phyloP scores from a whole-genome alignment of 1,140 invertebrate species.

The Arion vulgaris region DNA sequence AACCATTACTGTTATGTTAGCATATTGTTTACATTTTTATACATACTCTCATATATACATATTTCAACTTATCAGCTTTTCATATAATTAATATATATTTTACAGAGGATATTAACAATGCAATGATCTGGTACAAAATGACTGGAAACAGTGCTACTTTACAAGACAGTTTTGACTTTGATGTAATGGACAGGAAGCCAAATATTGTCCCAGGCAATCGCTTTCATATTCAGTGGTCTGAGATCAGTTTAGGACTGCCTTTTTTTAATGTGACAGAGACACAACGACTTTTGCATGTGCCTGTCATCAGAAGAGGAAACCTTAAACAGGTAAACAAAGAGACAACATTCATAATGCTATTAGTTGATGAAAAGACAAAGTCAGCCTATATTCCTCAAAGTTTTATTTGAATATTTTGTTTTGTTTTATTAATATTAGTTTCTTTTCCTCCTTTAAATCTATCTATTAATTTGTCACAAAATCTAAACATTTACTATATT shows the following conservation, averaged over 20 bases:
- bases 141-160: conserved; percentile 48
- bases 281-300: conserved; percentile 60
- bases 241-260: conserved; percentile 58
- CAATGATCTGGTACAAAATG: conserved; percentile 63
- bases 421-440: too few relatives aligned
- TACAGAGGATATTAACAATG: conserved; percentile 67
- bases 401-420: too few relatives aligned
- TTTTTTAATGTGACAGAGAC: conserved; percentile 65
- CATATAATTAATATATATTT: too few relatives aligned
- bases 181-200: conserved; percentile 66
- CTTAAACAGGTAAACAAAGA: conserved; percentile 62
- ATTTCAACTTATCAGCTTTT: too few relatives aligned
- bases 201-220: conserved; percentile 63
- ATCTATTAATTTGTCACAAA: too few relatives aligned
- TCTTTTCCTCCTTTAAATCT: too few relatives aligned
- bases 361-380: too few relatives aligned
- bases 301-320: conserved; percentile 66
- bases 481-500: too few relatives aligned
- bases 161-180: conserved; percentile 68
- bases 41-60: too few relatives aligned
- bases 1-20: too few relatives aligned
- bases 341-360: neutral
- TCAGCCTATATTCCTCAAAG: too few relatives aligned
- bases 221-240: conserved; percentile 69
- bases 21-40: too few relatives aligned